phyloP scores from a whole-genome alignment of 2,888 invertebrate species.

The Stictocephala bisonia region DNA sequence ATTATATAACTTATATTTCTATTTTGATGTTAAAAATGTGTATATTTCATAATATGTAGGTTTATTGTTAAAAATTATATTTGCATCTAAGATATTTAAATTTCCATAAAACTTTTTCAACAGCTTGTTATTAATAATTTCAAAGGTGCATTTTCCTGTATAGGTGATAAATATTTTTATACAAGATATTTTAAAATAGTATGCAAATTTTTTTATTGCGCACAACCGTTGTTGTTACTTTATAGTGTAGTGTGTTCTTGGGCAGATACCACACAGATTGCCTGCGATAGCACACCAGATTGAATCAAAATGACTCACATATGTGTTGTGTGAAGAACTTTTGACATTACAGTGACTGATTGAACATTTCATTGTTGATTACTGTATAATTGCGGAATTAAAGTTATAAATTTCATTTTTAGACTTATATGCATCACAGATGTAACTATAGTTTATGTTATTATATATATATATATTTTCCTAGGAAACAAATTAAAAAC shows the following conservation, averaged over 20 bases:
- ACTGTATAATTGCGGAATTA: constrained; percentile 24
- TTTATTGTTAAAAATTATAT: constrained; percentile 26
- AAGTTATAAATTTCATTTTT: constrained; percentile 21
- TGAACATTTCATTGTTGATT: constrained; percentile 31
- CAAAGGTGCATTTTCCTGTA: too few relatives aligned
- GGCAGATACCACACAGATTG: constrained; percentile 19
- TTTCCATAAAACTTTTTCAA: too few relatives aligned
- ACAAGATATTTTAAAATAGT: too few relatives aligned
- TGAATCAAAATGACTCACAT: constrained; percentile 28
- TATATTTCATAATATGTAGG: neutral
- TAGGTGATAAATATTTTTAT: too few relatives aligned
- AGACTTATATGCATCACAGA: constrained; percentile 30
- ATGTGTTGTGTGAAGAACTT: constrained; percentile 7
- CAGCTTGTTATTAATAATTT: too few relatives aligned
- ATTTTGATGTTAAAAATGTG: neutral
- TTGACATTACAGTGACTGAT: constrained; percentile 32
- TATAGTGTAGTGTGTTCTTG: neutral
- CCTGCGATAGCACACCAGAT: neutral
- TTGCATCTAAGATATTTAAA: neutral
- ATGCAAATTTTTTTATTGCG: constrained; percentile 10
- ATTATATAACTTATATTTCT: neutral
- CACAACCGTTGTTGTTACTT: constrained; percentile 2
- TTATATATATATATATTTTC: constrained; percentile 32
- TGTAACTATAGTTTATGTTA: constrained; percentile 29
- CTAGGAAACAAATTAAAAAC: constrained; percentile 28